These are phyloP conservation scores for Theristicus caerulescens DNA, from an alignment of 2,113 vertebrate species.

Conservation along the genomic window DNA sequence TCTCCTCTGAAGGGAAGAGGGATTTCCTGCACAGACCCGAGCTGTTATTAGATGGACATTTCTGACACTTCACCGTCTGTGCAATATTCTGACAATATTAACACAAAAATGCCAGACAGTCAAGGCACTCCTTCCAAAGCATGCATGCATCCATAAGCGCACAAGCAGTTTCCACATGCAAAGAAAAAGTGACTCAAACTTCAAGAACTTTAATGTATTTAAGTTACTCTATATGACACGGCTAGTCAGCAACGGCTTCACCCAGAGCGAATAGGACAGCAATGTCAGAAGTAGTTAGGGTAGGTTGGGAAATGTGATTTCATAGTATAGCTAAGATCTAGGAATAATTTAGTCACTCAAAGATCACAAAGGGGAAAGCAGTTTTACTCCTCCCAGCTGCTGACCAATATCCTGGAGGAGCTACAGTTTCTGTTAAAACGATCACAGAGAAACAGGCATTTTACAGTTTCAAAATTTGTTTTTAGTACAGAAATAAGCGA, in stretches of 20 bases:
- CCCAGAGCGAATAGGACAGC: background rate
- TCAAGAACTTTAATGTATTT: background rate
- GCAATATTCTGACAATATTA: background rate
- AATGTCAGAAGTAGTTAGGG: background rate
- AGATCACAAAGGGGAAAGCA: background rate
- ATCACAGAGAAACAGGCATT: background rate
- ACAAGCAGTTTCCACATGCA: background rate
- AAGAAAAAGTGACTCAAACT: background rate
- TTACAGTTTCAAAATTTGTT: background rate
- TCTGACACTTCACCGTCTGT: background rate
- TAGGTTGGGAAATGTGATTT: constrained; percentile 22
- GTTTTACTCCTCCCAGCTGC: background rate
- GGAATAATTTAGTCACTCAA: constrained; percentile 42
- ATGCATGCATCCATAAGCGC: fast-evolving
- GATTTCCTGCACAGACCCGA: background rate
- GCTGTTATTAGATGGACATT: background rate
- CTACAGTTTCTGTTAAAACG: background rate
- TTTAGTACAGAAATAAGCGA: background rate
- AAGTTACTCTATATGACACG: background rate
- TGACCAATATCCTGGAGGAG: constrained; percentile 28
- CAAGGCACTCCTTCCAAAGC: background rate
- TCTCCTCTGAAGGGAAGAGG: background rate
- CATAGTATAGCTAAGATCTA: background rate
- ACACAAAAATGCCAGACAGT: background rate
- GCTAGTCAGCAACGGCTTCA: background rate